Base-by-base conservation (phyloP, 2,888 invertebrate species). In the Alloscopus bannaensis region DNA sequence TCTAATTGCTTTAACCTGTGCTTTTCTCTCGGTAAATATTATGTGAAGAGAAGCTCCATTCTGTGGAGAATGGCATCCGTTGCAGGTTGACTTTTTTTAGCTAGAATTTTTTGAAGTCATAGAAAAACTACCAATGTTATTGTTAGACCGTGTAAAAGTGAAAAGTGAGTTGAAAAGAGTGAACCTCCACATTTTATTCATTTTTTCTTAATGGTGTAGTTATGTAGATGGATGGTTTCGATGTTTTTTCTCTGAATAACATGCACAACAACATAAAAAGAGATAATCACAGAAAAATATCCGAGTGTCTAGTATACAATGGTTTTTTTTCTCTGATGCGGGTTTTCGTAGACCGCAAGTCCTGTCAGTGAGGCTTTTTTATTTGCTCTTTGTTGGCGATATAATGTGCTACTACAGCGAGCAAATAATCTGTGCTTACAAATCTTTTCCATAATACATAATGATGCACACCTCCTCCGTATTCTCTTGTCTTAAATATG, bases 181-280 rank as follows among this genome's bases (percentile, higher is more conserved):
- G 16, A 24, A 31, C 59, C 18, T 36, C 29, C 26, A 65, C 70
- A 57, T 73, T 66, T 59, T 57, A 47, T 65, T 26, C 66, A 75
- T 66, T 75, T 50, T 26, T 40, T 59, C 24, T 40, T 75, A 66
- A 75, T 75, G 60, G 68, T 59, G n/a, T 60, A 29, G 68, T 75
- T 59, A 66, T 66, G 59, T 66, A 75, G 75, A 75, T 75, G 66
- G 65, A 75, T 59, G 57, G 66, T 31, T 40, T 59, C 40, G 50
- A 68, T 75, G 66, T 68, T 36, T n/a, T n/a, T n/a, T n/a, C n/a
- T 57, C 45, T 59, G 73, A 66, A 60, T 40, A 64, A 64, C 72
- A 72, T 72, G 55, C 31, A 52, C 52, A 75, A 65, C n/a, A n/a
- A 75, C 57, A 66, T 20, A 42, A 47, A 47, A 59, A 59, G 68